phyloP scores from a whole-genome alignment of 2,888 invertebrate genomes.

The Sepiola atlantica region DNA sequence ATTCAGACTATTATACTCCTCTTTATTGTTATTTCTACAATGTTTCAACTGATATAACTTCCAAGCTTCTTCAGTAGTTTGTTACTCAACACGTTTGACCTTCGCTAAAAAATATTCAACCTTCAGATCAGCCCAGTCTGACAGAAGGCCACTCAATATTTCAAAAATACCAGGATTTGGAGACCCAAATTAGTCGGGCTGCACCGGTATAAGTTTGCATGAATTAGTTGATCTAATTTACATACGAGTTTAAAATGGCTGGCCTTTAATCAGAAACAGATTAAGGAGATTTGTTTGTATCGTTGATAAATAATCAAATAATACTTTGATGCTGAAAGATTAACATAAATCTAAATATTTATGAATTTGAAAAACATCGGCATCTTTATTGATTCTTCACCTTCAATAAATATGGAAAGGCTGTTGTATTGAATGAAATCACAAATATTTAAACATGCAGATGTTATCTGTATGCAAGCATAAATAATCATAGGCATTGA shows the following conservation, averaged over 20 bases:
- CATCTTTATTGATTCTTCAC: background rate
- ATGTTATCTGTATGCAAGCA: background rate
- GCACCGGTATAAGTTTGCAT: no score
- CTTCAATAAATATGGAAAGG: background rate
- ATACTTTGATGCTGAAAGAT: background rate
- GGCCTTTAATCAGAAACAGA: background rate
- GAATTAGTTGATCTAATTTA: no score
- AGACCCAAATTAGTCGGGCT: no score
- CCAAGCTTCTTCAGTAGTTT: no score
- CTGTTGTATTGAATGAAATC: background rate
- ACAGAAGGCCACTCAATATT: no score
- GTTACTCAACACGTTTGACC: no score
- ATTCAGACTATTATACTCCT: no score
- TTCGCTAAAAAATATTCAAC: no score
- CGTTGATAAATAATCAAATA: background rate
- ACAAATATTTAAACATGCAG: background rate
- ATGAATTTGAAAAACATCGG: background rate
- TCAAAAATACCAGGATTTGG: no score
- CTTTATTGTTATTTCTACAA: no score
- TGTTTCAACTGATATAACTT: no score
- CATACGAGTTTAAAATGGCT: background rate
- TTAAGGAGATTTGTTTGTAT: background rate
- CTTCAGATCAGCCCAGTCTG: no score
- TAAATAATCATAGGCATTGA: background rate
- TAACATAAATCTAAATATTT: background rate